Evolutionary conservation across 2,888 invertebrate species (phyloP), one percentile per base, ranked within the genome.

Genomic region (Caenorhabditis sulstoni): DNA sequence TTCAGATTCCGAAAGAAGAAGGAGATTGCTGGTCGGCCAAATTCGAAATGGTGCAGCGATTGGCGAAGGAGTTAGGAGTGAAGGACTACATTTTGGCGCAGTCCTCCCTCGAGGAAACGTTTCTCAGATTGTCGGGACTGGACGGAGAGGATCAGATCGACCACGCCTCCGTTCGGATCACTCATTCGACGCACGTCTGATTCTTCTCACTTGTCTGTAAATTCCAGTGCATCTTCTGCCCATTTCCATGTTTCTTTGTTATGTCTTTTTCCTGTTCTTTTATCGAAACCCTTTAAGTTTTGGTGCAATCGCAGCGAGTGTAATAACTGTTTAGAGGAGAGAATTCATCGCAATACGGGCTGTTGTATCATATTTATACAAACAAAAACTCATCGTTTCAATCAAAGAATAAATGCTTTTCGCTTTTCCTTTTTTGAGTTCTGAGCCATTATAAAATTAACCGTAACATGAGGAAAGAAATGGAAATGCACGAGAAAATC

Each of bases 61-160:
- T 87, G 55, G 84, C 86, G 39, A 84, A 84, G 14, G 65, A 64
- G 18, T 37, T 78, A 2, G 58, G 57, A 50, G 81, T 86, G 20
- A 83, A 79, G 50, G 88, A 89, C 64, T 89, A 85, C 77, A 85
- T 87, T n/a, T 74, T 89, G 39, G 83, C 88, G 11, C 89, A 89
- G 57, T 89, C 87, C 16, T 84, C 85, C 3, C 82, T 89, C 11
- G 89, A 89, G 76, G 88, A 89, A 58, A 87, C 89, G 1, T 89
- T 89, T 82, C 73, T 88, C 37, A 80, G 85, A 35, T 70, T 87
- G 1, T 50, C 79, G 4, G 74, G 78, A 23, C 29, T 78, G 3
- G 62, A 77, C 37, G 62, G 23, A 35, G 55, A 77, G 22, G 68
- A 77, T 49, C 73, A 74, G 55, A 18, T 41, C 5, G 73, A 74